Percentiles rank a stretch among this genome's conserved stretches.
Conservation (phyloP, 2,797 vertebrate genomes). For the Catostomus latipinnis region DNA sequence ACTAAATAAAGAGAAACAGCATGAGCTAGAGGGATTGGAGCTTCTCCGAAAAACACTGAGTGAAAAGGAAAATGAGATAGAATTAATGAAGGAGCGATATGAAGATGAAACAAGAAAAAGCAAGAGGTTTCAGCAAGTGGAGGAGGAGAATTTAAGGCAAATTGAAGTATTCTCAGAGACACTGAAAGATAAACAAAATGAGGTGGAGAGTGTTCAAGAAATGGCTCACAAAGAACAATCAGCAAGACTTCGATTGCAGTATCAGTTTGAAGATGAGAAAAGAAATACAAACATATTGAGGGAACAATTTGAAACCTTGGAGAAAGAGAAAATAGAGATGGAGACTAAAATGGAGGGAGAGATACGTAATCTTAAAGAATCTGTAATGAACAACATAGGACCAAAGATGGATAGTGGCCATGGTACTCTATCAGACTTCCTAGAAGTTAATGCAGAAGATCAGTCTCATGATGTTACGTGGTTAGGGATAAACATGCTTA, state of each 20-base stretch:
- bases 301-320: conserved; percentile 21
- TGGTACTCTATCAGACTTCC: conserved; percentile 15
- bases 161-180: conserved; percentile 22
- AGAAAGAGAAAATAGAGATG: conserved; percentile 42
- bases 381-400: conserved; percentile 29
- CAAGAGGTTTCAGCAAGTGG: not conserved
- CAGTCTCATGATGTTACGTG: conserved; percentile 7
- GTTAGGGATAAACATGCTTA: conserved; percentile 21
- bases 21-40: conserved; percentile 20
- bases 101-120: conserved; percentile 34
- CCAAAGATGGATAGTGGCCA: conserved; percentile 31
- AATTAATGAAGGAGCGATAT: conserved; percentile 11
- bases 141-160: conserved; percentile 18
- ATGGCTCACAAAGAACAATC: conserved; percentile 22
- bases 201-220: conserved; percentile 33
- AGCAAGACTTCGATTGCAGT: not conserved
- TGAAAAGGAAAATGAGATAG: conserved; percentile 45
- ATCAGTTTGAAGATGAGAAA: conserved; percentile 44
- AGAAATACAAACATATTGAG: conserved; percentile 28
- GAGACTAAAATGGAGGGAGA: conserved; percentile 24
- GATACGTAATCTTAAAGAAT: conserved; percentile 12
- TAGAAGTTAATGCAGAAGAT: conserved; percentile 8
- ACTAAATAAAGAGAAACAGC: conserved; percentile 29
- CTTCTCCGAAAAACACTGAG: conserved; percentile 15
- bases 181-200: conserved; percentile 45